Evolutionary conservation across 2,797 vertebrate species (phyloP).

Genomic region (Anguilla pacifica): DNA sequence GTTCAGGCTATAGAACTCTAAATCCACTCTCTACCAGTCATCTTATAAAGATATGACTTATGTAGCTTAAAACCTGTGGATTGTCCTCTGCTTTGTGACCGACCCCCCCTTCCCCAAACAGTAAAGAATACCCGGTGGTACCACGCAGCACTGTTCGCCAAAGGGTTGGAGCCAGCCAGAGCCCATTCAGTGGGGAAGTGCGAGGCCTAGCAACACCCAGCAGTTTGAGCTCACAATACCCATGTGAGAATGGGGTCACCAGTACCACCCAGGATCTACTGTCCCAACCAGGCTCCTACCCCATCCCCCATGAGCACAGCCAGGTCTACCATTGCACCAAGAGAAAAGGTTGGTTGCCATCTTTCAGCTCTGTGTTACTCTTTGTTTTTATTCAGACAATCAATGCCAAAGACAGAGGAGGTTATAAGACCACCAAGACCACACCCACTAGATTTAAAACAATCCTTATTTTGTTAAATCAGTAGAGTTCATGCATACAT

Average conservation of each 20-base stretch:
- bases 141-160: constrained; percentile 89
- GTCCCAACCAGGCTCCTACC: constrained; percentile 77
- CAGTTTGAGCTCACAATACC: constrained; percentile 81
- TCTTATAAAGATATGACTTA: not conserved
- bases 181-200: constrained; percentile 80
- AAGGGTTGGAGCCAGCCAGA: constrained; percentile 81
- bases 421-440: not conserved
- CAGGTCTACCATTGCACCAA: constrained; percentile 89
- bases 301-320: constrained; percentile 74
- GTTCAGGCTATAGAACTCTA: not conserved
- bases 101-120: constrained; percentile 53
- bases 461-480: not conserved
- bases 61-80: not conserved
- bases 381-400: not conserved
- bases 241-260: constrained; percentile 84
- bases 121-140: constrained; percentile 95
- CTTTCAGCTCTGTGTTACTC: not conserved
- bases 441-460: not conserved
- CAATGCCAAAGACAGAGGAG: not conserved
- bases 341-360: constrained; percentile 80
- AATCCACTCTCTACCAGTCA: not conserved
- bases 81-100: not conserved
- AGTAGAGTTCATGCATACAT: not conserved
- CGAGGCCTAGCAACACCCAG: constrained; percentile 79
- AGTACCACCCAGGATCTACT: constrained; percentile 81